These are phyloP conservation scores for Agapornis canus DNA, from an alignment of 2,797 vertebrate genomes.

Conservation along the genomic window DNA sequence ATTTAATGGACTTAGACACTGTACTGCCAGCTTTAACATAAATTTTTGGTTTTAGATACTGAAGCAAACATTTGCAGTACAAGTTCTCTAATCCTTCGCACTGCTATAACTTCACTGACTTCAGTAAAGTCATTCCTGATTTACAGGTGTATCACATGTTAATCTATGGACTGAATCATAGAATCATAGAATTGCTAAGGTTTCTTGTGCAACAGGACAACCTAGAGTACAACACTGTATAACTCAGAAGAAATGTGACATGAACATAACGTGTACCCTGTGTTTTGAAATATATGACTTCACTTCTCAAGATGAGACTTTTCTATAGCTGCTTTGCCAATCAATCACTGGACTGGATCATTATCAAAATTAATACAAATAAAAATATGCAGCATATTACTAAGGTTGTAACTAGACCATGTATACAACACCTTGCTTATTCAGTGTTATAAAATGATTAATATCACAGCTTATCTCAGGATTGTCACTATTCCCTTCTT, in stretches of 20 bases:
- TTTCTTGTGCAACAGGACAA: not conserved
- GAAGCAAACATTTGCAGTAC: not conserved
- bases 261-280: not conserved
- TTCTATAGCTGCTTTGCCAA: not conserved
- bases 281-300: not conserved
- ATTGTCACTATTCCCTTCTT: not conserved
- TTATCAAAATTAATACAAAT: not conserved
- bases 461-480: not conserved
- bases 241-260: not conserved
- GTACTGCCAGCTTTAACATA: not conserved
- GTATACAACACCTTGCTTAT: not conserved
- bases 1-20: not conserved
- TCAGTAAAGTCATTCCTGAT: not conserved
- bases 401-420: not conserved
- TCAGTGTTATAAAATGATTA: not conserved
- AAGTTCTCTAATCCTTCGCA: not conserved
- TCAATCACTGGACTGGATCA: not conserved
- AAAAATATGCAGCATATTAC: not conserved
- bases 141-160: not conserved
- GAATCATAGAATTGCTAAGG: too few relatives aligned
- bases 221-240: not conserved
- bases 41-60: not conserved
- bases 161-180: not conserved
- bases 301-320: not conserved
- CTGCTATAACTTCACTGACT: not conserved